Conservation (phyloP, 2,888 invertebrate species). For the Neoascia interrupta region DNA sequence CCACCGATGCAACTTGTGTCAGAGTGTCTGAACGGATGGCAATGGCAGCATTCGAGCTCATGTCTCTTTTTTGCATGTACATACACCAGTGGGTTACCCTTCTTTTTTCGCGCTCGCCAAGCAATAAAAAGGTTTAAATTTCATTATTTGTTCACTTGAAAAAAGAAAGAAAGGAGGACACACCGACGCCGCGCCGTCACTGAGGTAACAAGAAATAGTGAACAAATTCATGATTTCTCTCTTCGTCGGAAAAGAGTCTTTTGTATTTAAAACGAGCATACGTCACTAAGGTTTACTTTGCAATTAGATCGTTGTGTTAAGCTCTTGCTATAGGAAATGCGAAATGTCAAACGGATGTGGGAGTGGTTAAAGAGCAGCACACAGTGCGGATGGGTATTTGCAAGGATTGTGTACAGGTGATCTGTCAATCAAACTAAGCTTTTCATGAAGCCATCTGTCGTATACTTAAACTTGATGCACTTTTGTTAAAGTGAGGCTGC, state of each 20-base stretch:
- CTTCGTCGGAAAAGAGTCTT: constrained; percentile 12
- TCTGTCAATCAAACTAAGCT: no score
- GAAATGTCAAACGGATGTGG: no score
- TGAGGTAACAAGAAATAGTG: background rate
- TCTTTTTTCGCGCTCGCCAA: constrained; percentile 21
- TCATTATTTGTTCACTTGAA: constrained; percentile 42
- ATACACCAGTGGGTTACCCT: constrained; percentile 30
- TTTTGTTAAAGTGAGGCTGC: no score
- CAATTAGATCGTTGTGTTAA: no score
- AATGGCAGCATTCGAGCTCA: constrained; percentile 27
- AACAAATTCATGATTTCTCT: constrained; percentile 31
- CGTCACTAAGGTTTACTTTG: no score
- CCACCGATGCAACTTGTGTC: constrained; percentile 5
- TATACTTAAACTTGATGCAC: no score
- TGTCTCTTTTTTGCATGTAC: constrained; percentile 56
- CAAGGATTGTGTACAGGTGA: no score
- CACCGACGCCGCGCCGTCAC: no score
- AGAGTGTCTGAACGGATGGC: background rate
- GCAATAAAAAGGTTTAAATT: constrained; percentile 56
- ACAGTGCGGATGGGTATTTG: no score
- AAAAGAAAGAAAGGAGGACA: constrained; percentile 3
- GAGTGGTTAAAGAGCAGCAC: no score
- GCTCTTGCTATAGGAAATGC: no score
- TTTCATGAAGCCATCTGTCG: no score
- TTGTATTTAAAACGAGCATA: background rate